These are phyloP conservation scores for Heliconius ismenius DNA, from an alignment of 2,888 invertebrate species.

Conservation along the genomic window DNA sequence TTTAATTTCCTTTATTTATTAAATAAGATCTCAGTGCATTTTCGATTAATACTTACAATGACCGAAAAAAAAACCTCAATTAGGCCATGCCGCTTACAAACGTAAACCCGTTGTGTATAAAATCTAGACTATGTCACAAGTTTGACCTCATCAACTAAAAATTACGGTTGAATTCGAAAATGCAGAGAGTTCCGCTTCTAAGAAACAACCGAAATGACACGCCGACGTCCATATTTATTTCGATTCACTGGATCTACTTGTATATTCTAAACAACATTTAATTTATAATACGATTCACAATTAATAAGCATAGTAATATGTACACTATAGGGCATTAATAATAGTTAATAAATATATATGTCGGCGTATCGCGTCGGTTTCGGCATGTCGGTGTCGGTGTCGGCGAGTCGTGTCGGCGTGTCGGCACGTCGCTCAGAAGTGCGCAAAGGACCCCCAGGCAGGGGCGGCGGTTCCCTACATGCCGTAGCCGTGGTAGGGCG, in stretches of 20 bases:
- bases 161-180: conserved; percentile 46
- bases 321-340: conserved; percentile 2
- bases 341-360: background rate
- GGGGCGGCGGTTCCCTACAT: conserved; percentile 68
- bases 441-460: conserved; percentile 52
- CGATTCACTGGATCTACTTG: conserved; percentile 19
- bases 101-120: conserved; percentile 39
- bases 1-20: conserved; percentile 56
- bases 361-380: conserved; percentile 16
- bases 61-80: conserved; percentile 44
- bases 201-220: conserved; percentile 17
- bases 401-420: conserved; percentile 25
- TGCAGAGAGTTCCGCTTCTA: conserved; percentile 48
- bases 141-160: conserved; percentile 25
- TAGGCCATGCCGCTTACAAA: conserved; percentile 44
- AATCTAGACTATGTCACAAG: conserved; percentile 39
- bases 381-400: conserved; percentile 9
- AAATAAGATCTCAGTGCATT: conserved; percentile 56
- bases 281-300: conserved; percentile 19
- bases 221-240: conserved; percentile 23
- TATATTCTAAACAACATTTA: conserved; percentile 21
- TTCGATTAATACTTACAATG: conserved; percentile 52
- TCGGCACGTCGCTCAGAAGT: conserved; percentile 49
- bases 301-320: conserved; percentile 25
- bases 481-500: conserved; percentile 81